Base-by-base conservation (phyloP, 2,888 invertebrate genomes). In the Polia nebulosa region DNA sequence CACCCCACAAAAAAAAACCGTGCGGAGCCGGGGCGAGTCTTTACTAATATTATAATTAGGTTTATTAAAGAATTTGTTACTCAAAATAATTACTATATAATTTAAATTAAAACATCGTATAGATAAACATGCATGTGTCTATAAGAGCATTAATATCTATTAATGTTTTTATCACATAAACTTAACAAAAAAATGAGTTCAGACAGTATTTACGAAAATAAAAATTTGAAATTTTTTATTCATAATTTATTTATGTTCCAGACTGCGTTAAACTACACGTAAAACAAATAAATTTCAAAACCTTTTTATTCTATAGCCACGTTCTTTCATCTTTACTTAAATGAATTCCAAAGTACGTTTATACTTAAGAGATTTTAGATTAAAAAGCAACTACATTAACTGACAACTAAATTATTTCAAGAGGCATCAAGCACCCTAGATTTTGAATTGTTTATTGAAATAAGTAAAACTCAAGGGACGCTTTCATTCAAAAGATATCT, bases 351-450 rank as follows among this genome's bases (percentile, higher is more conserved):
- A 56, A 77, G 15, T 51, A 41, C 11, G 2, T 36, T 72, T 9
- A n/a, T 29, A 17, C 15, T 41, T 51, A 57, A 57, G 25, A 41
- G 1, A 44, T 64, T 59, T 59, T 1, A 72, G 13, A 72, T 59
- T 72, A 22, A 45, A 59, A 55, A 73, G 32, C 36, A 45, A 41
- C 25, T 72, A 49, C 20, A 59, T 55, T 57, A 72, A 64, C 25
- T 22, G 58, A 72, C 51, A 64, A 45, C 34, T 59, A 63, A 66
- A 76, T 71, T 72, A 77, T 53, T 66, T 45, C 51, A n/a, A 61
- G 52, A 27, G 34, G 49, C 13, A 51, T 60, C 53, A 77, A 63
- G 52, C 13, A 49, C 47, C 29, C 15, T 20, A 39, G 51, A 57
- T 60, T 76, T 60, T 52, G 36, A 60, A 72, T 72, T 56, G 47